These are phyloP conservation scores for Wasmannia auropunctata DNA, from an alignment of 1,140 invertebrate species.

Conservation along the genomic window DNA sequence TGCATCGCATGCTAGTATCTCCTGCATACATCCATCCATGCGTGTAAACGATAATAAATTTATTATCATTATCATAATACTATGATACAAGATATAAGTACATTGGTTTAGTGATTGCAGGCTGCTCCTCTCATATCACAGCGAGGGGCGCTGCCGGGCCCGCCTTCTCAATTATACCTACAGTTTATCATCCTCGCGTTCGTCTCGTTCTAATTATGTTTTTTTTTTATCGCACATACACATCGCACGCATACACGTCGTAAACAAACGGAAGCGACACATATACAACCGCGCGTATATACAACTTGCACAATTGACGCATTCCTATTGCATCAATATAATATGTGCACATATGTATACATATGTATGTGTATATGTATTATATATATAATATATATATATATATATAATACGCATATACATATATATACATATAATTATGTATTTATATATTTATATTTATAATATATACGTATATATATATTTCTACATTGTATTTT, in stretches of 20 bases:
- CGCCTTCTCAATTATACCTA: constrained; percentile 79
- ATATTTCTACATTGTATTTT: too few relatives aligned
- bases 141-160: constrained; percentile 85
- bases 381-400: constrained; percentile 36
- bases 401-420: constrained; percentile 60
- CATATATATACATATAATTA: constrained; percentile 66
- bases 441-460: constrained; percentile 10
- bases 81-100: constrained; percentile 86
- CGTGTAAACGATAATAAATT: constrained; percentile 47
- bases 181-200: constrained; percentile 52
- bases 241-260: constrained; percentile 1
- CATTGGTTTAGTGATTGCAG: constrained; percentile 86
- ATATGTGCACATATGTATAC: constrained; percentile 63
- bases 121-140: constrained; percentile 86
- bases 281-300: constrained; percentile 64
- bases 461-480: not conserved
- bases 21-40: constrained; percentile 21
- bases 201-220: constrained; percentile 37
- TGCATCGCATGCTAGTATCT: not conserved
- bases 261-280: constrained; percentile 54
- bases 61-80: constrained; percentile 79
- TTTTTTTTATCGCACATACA: not conserved
- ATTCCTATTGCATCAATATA: constrained; percentile 67
- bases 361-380: constrained; percentile 56
- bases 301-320: constrained; percentile 72